Evolutionary conservation across 35 echinoderm and acorn worm species (phyloP), one percentile per base, ranked within the genome.

Genomic region (Holothuria glaberrima): DNA sequence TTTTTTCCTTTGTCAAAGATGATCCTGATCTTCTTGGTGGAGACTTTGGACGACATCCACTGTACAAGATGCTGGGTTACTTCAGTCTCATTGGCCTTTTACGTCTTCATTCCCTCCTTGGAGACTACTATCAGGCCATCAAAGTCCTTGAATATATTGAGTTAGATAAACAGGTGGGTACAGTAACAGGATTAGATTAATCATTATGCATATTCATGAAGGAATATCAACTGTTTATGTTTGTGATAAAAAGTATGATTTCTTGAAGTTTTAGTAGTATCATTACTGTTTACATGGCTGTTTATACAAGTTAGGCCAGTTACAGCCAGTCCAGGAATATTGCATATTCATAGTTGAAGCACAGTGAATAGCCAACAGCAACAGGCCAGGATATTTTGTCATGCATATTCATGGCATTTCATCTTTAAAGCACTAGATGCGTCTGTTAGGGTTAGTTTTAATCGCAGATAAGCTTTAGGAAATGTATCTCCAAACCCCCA

Each of bases 41-140:
- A 0, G 97, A 99, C 27, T 99, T 99, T 99, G 97, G 97, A 19
- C 82, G 94, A 9, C 93, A 99, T 81, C 89, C 97, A 5, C 91
- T 99, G 19, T 99, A 99, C 59, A 99, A 99, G 89, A 99, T 99
- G 97, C 71, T 99, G 35, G 97, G 97, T 18, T 99, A 99, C 88
- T 99, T 99, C 91, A 99, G 97, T 59, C 83, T 99, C 36, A 99
- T 99, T 57, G 97, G 97, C 30, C 86, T 99, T 24, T 93, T 99
- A 0, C 90, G 97, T 33, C 89, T 99, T 0, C 97, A 99, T 57
- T 99, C 97, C 0, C 82, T 99, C 0, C 97, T 99, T 0, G 97
- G 97, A 14, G 97, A 99, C 67, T 99, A 99, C 93, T 99, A 89
- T 84, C 97, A 99, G 71, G 93, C 93, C 19, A 99, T 99, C 75